phyloP scores from a whole-genome alignment of 2,888 invertebrate genomes.

The Corythucha ciliata region DNA sequence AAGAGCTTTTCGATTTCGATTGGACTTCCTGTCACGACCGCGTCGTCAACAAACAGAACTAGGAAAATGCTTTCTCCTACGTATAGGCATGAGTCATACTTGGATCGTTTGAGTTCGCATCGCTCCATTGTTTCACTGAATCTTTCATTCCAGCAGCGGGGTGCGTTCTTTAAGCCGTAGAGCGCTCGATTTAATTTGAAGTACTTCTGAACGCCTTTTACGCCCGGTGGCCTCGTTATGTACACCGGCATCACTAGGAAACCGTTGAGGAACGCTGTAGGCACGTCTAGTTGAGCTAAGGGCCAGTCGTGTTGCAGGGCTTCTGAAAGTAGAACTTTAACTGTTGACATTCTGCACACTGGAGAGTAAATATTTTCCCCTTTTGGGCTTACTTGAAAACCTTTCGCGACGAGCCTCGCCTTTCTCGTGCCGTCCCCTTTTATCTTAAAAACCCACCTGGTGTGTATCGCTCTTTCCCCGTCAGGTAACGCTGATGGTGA shows the following conservation, averaged over 20 bases:
- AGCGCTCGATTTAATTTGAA: conserved; percentile 8
- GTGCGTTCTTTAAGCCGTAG: conserved; percentile 8
- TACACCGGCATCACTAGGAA: conserved; percentile 9
- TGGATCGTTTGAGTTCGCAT: conserved; percentile 13
- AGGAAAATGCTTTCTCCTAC: conserved; percentile 4
- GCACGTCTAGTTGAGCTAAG: conserved; percentile 6
- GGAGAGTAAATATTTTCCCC: conserved; percentile 10
- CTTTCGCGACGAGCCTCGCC: conserved; percentile 26
- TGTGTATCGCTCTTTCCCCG: conserved; percentile 19
- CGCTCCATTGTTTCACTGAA: conserved; percentile 17
- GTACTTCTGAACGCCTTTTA: conserved; percentile 1
- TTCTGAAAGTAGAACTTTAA: conserved; percentile 10
- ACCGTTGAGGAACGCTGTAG: conserved; percentile 15
- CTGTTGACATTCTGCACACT: conserved; percentile 14
- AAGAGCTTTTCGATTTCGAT: conserved; percentile 13
- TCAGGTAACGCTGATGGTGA: conserved; percentile 14
- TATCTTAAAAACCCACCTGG: conserved; percentile 25
- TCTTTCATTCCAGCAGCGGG: conserved; percentile 21
- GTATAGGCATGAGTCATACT: conserved; percentile 16
- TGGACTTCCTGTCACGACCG: conserved; percentile 13
- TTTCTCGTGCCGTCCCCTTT: conserved; percentile 26
- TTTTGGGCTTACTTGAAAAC: conserved; percentile 25
- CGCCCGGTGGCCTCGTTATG: conserved; percentile 20
- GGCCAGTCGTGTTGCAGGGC: conserved; percentile 2
- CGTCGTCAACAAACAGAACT: conserved; percentile 22